Evolutionary conservation across 2,888 invertebrate genomes (phyloP).

Genomic region (Saturnia japonica): DNA sequence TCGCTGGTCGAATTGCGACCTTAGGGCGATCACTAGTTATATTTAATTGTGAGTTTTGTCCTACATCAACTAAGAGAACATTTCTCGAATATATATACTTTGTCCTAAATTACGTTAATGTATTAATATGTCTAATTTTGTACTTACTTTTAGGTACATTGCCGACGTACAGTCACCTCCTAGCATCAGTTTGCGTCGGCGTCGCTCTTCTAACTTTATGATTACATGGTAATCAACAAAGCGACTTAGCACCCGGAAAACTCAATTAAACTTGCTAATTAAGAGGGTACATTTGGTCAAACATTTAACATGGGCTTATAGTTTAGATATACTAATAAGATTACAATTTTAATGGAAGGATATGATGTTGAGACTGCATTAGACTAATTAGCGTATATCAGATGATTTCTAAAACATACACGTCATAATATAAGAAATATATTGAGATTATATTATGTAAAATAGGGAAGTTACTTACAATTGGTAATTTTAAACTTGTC

Average conservation of each 20-base stretch:
- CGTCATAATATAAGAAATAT: background rate
- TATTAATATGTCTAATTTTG: background rate
- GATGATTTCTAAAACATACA: background rate
- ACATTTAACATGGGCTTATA: slow-evolving; percentile 19
- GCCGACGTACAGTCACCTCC: slow-evolving; percentile 31
- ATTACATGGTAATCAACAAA: slow-evolving; percentile 33
- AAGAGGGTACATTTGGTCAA: slow-evolving; percentile 30
- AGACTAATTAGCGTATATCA: background rate
- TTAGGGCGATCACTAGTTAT: too few species aligned
- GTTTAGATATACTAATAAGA: slow-evolving; percentile 14
- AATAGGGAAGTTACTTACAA: too few species aligned
- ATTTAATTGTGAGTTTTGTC: too few species aligned
- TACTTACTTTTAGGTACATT: slow-evolving; percentile 37
- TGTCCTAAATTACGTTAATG: background rate
- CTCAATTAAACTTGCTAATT: slow-evolving; percentile 43
- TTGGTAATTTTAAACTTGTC: background rate
- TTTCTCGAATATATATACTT: background rate
- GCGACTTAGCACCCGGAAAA: slow-evolving; percentile 27
- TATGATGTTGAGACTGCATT: slow-evolving; percentile 6
- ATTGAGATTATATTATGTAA: background rate
- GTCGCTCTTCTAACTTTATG: slow-evolving; percentile 43
- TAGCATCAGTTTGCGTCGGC: slow-evolving; percentile 38
- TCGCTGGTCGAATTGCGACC: too few species aligned
- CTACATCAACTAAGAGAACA: background rate
- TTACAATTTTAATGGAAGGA: slow-evolving; percentile 5